Percentiles rank a stretch among this genome's conserved stretches.
Evolutionary conservation across 2,113 vertebrate species (phyloP).

Genomic region (Hassar affinis): DNA sequence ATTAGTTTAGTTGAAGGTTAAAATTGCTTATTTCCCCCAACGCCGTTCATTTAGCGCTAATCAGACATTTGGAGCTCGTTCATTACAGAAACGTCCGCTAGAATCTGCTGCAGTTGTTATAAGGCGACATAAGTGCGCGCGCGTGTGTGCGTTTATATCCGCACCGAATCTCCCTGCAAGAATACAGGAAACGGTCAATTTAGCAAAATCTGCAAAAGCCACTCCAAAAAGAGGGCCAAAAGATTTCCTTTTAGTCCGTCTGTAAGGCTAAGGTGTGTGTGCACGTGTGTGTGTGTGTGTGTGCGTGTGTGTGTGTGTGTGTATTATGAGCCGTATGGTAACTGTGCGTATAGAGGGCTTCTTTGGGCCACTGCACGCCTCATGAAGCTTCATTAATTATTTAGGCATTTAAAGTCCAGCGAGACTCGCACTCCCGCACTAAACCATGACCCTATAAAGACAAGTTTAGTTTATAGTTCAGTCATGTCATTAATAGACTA

Average conservation of each 20-base stretch:
- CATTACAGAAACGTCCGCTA: constrained; percentile 48
- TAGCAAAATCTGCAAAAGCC: too few relatives aligned
- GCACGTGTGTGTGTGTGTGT: background rate
- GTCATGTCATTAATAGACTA: background rate
- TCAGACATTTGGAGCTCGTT: constrained; percentile 43
- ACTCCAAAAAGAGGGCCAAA: too few relatives aligned
- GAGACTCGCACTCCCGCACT: background rate
- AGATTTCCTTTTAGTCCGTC: too few relatives aligned
- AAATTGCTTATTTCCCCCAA: constrained; percentile 27
- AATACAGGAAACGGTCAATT: too few relatives aligned
- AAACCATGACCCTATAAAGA: too few relatives aligned
- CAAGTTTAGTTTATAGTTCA: background rate
- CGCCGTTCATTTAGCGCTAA: constrained; percentile 40
- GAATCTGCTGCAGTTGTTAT: constrained; percentile 41
- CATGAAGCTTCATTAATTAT: constrained; percentile 70
- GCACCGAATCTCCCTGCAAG: too few relatives aligned
- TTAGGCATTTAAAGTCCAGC: constrained; percentile 64
- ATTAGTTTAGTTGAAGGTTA: constrained; percentile 58
- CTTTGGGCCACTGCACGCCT: constrained; percentile 62
- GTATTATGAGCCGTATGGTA: too few relatives aligned
- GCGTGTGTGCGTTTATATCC: constrained; percentile 1
- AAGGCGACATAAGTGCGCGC: background rate
- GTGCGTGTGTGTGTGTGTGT: constrained; percentile 24
- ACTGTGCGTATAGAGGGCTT: constrained; percentile 20
- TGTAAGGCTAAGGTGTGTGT: too few relatives aligned